Evolutionary conservation across 1,140 invertebrate genomes (phyloP).

Genomic region (Drosophila takahashii): DNA sequence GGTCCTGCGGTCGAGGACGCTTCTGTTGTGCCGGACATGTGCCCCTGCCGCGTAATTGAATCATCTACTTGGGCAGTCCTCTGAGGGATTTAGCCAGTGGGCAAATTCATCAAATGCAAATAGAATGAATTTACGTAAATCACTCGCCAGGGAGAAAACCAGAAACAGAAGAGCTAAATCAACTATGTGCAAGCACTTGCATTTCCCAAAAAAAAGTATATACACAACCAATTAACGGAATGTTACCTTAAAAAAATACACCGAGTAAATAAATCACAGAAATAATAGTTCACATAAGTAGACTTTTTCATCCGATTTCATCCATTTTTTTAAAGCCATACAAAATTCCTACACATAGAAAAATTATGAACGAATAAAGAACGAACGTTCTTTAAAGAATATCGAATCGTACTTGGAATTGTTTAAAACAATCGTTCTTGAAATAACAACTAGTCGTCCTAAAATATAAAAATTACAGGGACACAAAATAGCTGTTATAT

Average conservation of each 20-base stretch:
- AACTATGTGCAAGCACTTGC: not conserved
- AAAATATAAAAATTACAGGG: no score
- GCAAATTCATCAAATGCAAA: slow-evolving; percentile 1
- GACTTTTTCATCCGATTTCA: no score
- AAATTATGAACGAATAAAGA: no score
- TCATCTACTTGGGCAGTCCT: slow-evolving; percentile 21
- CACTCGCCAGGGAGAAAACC: not conserved
- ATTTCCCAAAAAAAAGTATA: not conserved
- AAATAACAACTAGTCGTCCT: no score
- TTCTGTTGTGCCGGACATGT: slow-evolving; percentile 9
- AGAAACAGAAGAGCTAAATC: not conserved
- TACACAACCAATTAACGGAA: not conserved
- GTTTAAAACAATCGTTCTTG: no score
- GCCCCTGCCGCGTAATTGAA: slow-evolving; percentile 19
- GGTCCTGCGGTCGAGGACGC: not conserved
- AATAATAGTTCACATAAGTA: not conserved
- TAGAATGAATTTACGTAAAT: not conserved
- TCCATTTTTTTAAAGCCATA: not conserved
- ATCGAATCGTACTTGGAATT: no score
- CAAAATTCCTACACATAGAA: no score
- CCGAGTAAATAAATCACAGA: not conserved
- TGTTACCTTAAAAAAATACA: not conserved
- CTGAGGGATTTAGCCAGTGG: not conserved
- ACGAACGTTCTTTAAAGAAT: no score
- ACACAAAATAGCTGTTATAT: no score